Evolutionary conservation across 2,888 invertebrate species (phyloP).

Genomic region (Andrena flavipes): DNA sequence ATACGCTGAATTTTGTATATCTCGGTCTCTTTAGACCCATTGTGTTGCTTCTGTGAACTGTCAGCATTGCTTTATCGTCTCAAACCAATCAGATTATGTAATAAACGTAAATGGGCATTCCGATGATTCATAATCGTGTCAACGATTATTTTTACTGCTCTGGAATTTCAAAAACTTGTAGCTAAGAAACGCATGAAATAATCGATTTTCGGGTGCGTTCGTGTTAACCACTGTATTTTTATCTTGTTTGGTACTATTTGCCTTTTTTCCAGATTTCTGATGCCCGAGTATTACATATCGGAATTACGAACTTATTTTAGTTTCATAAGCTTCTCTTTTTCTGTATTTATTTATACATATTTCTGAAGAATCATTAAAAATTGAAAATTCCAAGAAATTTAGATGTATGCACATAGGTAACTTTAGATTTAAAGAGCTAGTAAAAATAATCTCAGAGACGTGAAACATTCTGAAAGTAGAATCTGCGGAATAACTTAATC

Average conservation of each 20-base stretch:
- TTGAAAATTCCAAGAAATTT: background rate
- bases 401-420: too few relatives aligned
- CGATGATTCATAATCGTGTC: background rate
- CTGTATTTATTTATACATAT: too few relatives aligned
- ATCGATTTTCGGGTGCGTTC: background rate
- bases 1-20: slow-evolving; percentile 5
- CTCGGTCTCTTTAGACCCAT: background rate
- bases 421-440: too few relatives aligned
- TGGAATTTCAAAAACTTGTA: background rate
- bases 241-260: background rate
- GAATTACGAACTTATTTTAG: background rate
- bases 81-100: background rate
- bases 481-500: slow-evolving; percentile 7
- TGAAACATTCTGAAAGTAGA: background rate
- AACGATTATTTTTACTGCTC: background rate
- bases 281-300: too few relatives aligned
- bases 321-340: too few relatives aligned
- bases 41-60: background rate
- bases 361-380: background rate
- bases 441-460: background rate
- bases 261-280: background rate
- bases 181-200: background rate
- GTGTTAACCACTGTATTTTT: background rate
- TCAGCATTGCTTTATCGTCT: background rate
- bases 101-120: background rate